Conservation (phyloP, 2,113 vertebrate species). For the Pterocles orientalis region DNA sequence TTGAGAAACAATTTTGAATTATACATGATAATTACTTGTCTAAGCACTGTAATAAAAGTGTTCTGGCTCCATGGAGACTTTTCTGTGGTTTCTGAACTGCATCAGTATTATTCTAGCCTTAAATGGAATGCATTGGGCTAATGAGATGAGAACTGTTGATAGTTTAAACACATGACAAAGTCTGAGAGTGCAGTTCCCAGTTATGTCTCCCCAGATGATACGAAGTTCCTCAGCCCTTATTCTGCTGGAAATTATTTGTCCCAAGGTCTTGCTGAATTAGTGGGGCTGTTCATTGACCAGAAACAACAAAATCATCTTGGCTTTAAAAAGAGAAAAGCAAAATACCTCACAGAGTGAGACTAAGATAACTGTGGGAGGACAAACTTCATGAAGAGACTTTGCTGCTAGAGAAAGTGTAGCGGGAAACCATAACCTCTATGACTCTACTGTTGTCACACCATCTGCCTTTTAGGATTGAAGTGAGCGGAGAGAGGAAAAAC, state of each 20-base stretch:
- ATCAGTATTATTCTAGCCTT: neutral
- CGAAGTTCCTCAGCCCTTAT: neutral
- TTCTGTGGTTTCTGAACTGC: neutral
- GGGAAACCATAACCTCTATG: neutral
- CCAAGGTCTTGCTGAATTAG: neutral
- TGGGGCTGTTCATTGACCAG: neutral
- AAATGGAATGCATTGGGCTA: neutral
- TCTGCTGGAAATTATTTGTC: neutral
- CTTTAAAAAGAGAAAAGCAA: neutral
- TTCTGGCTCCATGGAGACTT: conserved; percentile 18
- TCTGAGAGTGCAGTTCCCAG: neutral
- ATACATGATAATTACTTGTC: neutral
- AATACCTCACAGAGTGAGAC: neutral
- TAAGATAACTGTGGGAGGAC: neutral
- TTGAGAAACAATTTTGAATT: conserved; percentile 19
- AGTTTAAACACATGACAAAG: neutral
- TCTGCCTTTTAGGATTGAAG: neutral
- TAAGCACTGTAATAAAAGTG: conserved; percentile 21
- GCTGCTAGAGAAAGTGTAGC: neutral
- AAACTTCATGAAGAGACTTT: neutral
- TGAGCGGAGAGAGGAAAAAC: neutral
- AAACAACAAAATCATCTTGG: neutral
- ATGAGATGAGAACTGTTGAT: neutral
- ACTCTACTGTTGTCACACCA: neutral
- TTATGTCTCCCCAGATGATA: neutral